A percentile compares a stretch with the other conserved stretches of the same genome.
Conservation (phyloP, 2,888 invertebrate species). For the Andrena marginata region DNA sequence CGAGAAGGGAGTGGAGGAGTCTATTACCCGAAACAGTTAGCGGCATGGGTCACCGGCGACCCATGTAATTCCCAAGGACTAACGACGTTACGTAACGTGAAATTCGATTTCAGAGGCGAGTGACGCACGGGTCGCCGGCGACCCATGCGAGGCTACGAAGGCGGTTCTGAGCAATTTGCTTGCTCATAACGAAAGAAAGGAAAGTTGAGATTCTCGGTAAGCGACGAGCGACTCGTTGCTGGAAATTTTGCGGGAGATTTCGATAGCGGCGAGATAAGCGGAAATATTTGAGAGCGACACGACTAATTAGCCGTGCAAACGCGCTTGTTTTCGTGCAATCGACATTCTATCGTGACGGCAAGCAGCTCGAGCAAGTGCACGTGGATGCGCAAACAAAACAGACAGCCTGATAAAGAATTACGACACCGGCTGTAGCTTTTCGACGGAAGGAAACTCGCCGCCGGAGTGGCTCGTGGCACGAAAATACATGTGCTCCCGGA, state of each 20-base stretch:
- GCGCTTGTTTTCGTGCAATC: not conserved
- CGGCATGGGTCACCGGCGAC: not conserved
- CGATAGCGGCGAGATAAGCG: not conserved
- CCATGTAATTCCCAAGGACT: not conserved
- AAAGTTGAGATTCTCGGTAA: not conserved
- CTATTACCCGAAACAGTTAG: constrained; percentile 1
- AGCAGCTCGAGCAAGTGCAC: not conserved
- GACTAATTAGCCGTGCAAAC: not conserved
- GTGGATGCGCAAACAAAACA: not conserved
- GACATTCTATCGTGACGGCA: not conserved
- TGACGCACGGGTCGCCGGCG: not conserved
- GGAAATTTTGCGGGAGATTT: not conserved
- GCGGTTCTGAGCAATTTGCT: not conserved
- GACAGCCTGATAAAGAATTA: not conserved
- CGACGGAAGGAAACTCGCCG: not conserved
- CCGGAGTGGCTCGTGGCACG: not conserved
- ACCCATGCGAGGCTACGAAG: not conserved
- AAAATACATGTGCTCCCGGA: not conserved
- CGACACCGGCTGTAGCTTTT: not conserved
- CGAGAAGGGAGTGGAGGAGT: not conserved
- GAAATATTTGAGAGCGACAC: not conserved
- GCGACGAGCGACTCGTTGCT: too few species aligned
- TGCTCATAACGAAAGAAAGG: not conserved
- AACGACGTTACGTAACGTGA: not conserved
- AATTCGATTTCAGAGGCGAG: not conserved